phyloP scores from a whole-genome alignment of 1,140 invertebrate genomes.

The Drosophila pseudoobscura region DNA sequence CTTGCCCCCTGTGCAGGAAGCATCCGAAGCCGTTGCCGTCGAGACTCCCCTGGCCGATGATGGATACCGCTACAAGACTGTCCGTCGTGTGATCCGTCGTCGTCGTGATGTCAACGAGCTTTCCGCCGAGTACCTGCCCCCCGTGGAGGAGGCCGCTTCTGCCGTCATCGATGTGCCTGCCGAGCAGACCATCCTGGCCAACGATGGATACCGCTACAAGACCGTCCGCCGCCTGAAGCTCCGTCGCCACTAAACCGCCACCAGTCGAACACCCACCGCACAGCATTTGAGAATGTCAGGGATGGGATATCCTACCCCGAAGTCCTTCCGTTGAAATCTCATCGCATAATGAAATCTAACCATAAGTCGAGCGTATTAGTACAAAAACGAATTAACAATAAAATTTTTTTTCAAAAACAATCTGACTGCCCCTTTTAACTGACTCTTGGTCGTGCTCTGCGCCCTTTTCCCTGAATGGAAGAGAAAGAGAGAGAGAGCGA shows the following conservation, averaged over 20 bases:
- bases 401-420: conserved; percentile 48
- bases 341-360: conserved; percentile 56
- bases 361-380: conserved; percentile 69
- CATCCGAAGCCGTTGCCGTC: conserved; percentile 13
- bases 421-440: not conserved
- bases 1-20: conserved; percentile 7
- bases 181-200: conserved; percentile 57
- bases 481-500: not conserved
- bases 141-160: conserved; percentile 45
- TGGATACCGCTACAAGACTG: conserved; percentile 67
- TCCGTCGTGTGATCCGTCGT: conserved; percentile 51
- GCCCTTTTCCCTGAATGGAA: not conserved
- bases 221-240: conserved; percentile 73
- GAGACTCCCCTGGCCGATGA: conserved; percentile 52
- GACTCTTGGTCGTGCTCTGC: not conserved
- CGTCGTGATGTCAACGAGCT: conserved; percentile 69
- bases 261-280: conserved; percentile 22
- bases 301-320: conserved; percentile 31
- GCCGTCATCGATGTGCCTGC: conserved; percentile 70
- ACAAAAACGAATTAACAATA: conserved; percentile 45
- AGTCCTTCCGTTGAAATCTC: conserved; percentile 32
- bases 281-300: conserved; percentile 54
- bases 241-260: conserved; percentile 62
- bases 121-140: conserved; percentile 67
- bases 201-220: conserved; percentile 81